Conservation (phyloP, 92 coral and sea anemone species). For the Galaxea fascicularis region DNA sequence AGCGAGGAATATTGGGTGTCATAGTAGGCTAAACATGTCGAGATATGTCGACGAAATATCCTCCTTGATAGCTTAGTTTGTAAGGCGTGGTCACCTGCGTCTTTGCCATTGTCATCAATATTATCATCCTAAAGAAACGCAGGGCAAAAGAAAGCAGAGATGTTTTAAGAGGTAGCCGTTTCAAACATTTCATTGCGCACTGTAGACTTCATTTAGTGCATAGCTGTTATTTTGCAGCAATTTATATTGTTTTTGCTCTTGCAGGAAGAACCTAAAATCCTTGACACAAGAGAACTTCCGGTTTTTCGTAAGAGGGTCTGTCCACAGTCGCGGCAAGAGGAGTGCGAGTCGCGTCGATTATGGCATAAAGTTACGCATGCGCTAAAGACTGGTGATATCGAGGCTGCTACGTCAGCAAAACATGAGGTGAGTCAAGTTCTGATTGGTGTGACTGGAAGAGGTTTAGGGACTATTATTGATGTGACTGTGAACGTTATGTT, state of each 20-base stretch:
- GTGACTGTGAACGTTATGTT: not conserved
- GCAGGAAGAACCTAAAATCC: constrained; percentile 73
- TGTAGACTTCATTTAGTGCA: not conserved
- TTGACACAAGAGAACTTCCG: constrained; percentile 79
- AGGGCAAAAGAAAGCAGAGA: not conserved
- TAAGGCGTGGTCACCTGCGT: too few species aligned
- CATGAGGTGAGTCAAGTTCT: constrained; percentile 69
- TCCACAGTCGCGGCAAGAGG: constrained; percentile 77
- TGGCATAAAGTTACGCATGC: constrained; percentile 90
- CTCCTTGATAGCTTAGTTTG: not conserved
- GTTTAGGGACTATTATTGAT: too few species aligned
- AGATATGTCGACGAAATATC: too few species aligned
- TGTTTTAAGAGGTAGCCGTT: too few species aligned
- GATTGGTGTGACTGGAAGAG: not conserved
- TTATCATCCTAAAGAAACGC: not conserved
- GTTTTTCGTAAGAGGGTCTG: constrained; percentile 83
- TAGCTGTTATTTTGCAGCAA: not conserved
- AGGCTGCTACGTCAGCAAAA: constrained; percentile 87
- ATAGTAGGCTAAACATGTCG: not conserved
- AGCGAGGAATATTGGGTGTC: too few species aligned
- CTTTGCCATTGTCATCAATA: not conserved
- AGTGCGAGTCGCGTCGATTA: constrained; percentile 87
- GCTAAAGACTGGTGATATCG: constrained; percentile 77
- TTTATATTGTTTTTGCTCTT: not conserved
- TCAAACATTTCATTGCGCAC: too few species aligned